Evolutionary conservation across 2,888 invertebrate genomes (phyloP).

Genomic region (Doris montereyensis): DNA sequence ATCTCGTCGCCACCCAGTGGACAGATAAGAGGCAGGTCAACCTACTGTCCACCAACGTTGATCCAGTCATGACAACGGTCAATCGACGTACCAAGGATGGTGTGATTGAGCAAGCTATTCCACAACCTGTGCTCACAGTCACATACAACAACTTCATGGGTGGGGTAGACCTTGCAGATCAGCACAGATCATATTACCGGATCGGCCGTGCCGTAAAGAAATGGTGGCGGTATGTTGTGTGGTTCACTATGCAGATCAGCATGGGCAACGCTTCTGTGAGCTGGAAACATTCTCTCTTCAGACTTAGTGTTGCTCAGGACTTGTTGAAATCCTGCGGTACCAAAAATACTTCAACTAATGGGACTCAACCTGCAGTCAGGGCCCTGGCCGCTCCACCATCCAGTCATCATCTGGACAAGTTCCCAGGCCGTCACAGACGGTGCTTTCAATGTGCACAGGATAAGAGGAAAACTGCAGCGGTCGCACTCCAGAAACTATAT

Average conservation of each 20-base stretch:
- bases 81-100: not conserved
- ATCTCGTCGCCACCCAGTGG: slow-evolving; percentile 35
- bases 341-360: too few relatives aligned
- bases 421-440: too few relatives aligned
- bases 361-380: too few relatives aligned
- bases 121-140: slow-evolving; percentile 14
- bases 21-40: slow-evolving; percentile 40
- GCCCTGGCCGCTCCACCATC: too few relatives aligned
- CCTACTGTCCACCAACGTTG: slow-evolving; percentile 31
- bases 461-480: not conserved
- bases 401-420: too few relatives aligned
- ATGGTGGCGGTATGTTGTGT: not conserved
- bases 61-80: slow-evolving; percentile 5
- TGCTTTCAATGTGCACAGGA: slow-evolving; percentile 14
- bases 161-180: too few relatives aligned
- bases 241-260: not conserved
- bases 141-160: slow-evolving; percentile 34
- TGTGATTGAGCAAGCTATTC: not conserved
- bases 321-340: too few relatives aligned
- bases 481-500: too few relatives aligned
- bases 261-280: not conserved
- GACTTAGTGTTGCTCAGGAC: not conserved
- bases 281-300: not conserved
- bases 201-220: not conserved
- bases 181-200: slow-evolving; percentile 1